Evolutionary conservation across 2,888 invertebrate species (phyloP), one percentile per base, ranked within the genome.

Genomic region (Apodemia hepburni): DNA sequence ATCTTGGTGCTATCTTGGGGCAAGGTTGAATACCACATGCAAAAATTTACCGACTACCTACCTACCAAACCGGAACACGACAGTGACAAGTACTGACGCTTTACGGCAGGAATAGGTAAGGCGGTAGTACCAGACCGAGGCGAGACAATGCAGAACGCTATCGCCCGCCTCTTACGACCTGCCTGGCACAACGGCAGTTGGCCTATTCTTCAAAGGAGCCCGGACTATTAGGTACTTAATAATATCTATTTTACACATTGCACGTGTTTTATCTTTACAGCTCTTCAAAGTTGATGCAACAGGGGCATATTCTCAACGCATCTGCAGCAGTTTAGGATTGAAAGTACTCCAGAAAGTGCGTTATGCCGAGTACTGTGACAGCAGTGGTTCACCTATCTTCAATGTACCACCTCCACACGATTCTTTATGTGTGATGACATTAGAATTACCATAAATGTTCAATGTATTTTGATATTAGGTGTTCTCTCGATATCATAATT

Each of bases 241-340:
- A n/a, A n/a, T n/a, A n/a, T n/a, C n/a, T 33, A 33, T 33, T 8
- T 38, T n/a, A 15, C 6, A 15, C 15, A 42, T 15, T 15, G 1
- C 15, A 2, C 15, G 15, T 15, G 1, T n/a, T 42, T 15, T 42
- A 27, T 15, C 6, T 51, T 92, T 92, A 54, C 87, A 96, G 95
- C 76, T 97, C 29, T 93, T 97, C 73, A 97, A 96, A 84, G 95
- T 95, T 18, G 97, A 97, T 77, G 96, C 97, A 0, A 97, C 97
- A 0, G 96, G 97, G 22, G 92, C 94, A 2, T 97, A 93, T 75
- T 97, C 97, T 0, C 96, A 97, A 75, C 95, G 94, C 72, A 95
- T 96, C 63, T 94, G 95, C 66, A 92, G 92, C 72, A 94, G 94
- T 35, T 88, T 95, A 58, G 96, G 95, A 0, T 94, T 96, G 74